These are phyloP conservation scores for Stenoptilia bipunctidactyla DNA, from an alignment of 2,888 invertebrate species.

Conservation along the genomic window DNA sequence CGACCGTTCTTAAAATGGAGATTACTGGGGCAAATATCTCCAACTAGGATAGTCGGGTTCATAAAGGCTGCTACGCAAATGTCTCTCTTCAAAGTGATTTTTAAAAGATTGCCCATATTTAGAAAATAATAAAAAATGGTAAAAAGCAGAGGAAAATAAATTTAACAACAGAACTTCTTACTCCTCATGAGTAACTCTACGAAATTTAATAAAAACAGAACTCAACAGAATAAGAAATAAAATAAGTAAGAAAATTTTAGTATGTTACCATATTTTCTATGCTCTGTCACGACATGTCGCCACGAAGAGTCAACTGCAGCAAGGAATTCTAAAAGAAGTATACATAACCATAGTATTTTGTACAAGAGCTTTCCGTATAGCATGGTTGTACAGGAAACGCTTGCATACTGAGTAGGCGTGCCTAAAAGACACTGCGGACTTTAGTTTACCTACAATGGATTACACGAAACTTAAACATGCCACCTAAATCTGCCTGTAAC, in stretches of 20 bases:
- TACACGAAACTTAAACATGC: slow-evolving; percentile 65
- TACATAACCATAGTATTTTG: slow-evolving; percentile 65
- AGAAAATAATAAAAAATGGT: too few relatives aligned
- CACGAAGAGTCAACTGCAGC: slow-evolving; percentile 60
- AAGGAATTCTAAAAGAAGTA: slow-evolving; percentile 63
- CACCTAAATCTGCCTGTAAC: slow-evolving; percentile 41
- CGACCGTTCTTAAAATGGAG: slow-evolving; percentile 71
- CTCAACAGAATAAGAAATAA: background rate
- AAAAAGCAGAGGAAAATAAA: too few relatives aligned
- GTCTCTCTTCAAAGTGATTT: too few relatives aligned
- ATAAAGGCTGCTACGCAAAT: too few relatives aligned
- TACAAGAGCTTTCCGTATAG: slow-evolving; percentile 51
- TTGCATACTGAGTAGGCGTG: slow-evolving; percentile 69
- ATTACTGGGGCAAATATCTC: slow-evolving; percentile 67
- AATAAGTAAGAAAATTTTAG: slow-evolving; percentile 25
- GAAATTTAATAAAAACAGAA: background rate
- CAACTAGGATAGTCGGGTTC: slow-evolving; percentile 38
- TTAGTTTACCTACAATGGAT: slow-evolving; percentile 60
- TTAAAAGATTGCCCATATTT: too few relatives aligned
- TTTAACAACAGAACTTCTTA: too few relatives aligned
- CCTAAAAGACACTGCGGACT: slow-evolving; percentile 70
- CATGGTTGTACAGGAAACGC: slow-evolving; percentile 64
- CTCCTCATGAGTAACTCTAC: background rate
- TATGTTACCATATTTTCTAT: slow-evolving; percentile 44
- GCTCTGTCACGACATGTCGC: slow-evolving; percentile 49